Conservation (phyloP, 2,888 invertebrate genomes). For the Choristoneura rosaceana region DNA sequence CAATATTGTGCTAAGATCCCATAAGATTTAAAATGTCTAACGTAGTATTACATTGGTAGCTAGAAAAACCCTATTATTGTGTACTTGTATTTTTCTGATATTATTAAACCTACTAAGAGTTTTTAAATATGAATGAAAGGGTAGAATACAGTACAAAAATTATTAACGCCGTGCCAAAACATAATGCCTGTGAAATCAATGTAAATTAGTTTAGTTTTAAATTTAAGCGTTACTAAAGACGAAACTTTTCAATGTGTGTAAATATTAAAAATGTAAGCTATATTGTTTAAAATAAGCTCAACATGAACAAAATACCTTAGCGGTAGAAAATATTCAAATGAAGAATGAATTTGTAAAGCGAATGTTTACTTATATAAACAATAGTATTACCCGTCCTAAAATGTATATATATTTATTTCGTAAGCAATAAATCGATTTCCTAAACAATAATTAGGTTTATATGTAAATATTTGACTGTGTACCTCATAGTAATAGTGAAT, state of each 20-base stretch:
- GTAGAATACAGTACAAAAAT: conserved; percentile 41
- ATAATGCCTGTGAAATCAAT: conserved; percentile 36
- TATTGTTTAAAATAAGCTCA: conserved; percentile 26
- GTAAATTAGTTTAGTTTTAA: conserved; percentile 25
- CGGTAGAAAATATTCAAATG: conserved; percentile 5
- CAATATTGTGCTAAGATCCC: background rate
- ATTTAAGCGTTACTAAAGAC: conserved; percentile 21
- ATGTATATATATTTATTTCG: conserved; percentile 19
- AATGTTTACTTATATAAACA: conserved; percentile 6
- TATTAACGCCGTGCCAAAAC: conserved; percentile 40
- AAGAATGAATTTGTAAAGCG: background rate
- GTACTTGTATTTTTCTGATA: conserved; percentile 25
- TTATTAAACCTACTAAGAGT: conserved; percentile 5
- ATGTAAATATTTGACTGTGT: conserved; percentile 23
- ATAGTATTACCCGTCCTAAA: conserved; percentile 29
- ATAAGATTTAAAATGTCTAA: background rate
- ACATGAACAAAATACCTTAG: conserved; percentile 4
- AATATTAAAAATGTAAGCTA: conserved; percentile 17
- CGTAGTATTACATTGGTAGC: background rate
- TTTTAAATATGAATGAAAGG: conserved; percentile 19
- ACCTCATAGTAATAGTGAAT: conserved; percentile 33
- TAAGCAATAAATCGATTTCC: conserved; percentile 34
- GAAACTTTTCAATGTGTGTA: conserved; percentile 17
- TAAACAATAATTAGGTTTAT: conserved; percentile 35
- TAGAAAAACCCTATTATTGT: conserved; percentile 9